Evolutionary conservation across 2,797 vertebrate species (phyloP).

Genomic region (Neostethus bicornis): DNA sequence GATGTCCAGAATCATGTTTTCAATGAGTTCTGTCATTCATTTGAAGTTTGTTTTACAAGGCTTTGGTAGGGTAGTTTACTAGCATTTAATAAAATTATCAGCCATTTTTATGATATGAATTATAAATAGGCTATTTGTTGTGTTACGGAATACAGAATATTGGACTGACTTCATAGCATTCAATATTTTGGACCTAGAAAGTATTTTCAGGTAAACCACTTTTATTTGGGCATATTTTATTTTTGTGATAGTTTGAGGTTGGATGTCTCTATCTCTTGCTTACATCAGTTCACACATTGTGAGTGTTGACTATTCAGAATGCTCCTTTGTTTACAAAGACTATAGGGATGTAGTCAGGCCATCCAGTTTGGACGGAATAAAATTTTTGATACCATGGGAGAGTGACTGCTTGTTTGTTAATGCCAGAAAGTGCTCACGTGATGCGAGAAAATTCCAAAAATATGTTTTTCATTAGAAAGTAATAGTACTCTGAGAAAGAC

Average conservation of each 20-base stretch:
- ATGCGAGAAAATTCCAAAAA: slow-evolving; percentile 66
- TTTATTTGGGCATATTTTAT: slow-evolving; percentile 11
- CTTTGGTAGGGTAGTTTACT: slow-evolving; percentile 26
- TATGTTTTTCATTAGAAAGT: slow-evolving; percentile 53
- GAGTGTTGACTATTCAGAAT: slow-evolving; percentile 59
- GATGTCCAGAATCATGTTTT: slow-evolving; percentile 28
- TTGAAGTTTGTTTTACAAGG: slow-evolving; percentile 27
- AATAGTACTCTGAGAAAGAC: slow-evolving; percentile 57
- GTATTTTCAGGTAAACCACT: slow-evolving; percentile 8
- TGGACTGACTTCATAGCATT: slow-evolving; percentile 1
- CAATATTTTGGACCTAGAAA: no score
- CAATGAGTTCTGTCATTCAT: slow-evolving; percentile 33
- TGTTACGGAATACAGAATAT: slow-evolving; percentile 9
- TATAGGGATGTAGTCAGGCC: slow-evolving; percentile 50
- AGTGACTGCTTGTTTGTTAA: slow-evolving; percentile 73
- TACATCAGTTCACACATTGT: slow-evolving; percentile 55
- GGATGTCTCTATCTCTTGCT: slow-evolving; percentile 29
- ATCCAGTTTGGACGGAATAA: slow-evolving; percentile 49
- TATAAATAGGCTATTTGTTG: slow-evolving; percentile 15
- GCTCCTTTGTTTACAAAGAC: slow-evolving; percentile 67
- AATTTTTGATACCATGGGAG: slow-evolving; percentile 73
- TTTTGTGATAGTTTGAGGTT: slow-evolving; percentile 13
- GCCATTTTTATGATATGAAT: slow-evolving; percentile 21
- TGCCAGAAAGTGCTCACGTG: slow-evolving; percentile 60
- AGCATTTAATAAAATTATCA: slow-evolving; percentile 11